These are phyloP conservation scores for Hyperoplus lanceolatus DNA, from an alignment of 2,797 vertebrate species.

Conservation along the genomic window DNA sequence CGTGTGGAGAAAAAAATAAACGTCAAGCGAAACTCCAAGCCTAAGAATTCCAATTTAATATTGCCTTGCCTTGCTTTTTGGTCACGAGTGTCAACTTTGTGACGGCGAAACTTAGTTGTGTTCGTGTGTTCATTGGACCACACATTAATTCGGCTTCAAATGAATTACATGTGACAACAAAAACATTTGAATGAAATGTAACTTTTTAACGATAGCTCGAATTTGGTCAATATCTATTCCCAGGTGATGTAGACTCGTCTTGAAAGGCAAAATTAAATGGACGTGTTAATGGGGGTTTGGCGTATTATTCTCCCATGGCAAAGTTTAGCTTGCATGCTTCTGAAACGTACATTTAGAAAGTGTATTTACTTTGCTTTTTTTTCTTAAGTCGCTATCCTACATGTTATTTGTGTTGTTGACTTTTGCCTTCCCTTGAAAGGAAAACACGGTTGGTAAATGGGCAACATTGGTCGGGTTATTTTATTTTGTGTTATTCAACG, in stretches of 20 bases:
- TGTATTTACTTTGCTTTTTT: too few relatives aligned
- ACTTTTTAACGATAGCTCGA: background rate
- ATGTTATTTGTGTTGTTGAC: slow-evolving; percentile 30
- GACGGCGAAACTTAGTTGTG: rapidly evolving
- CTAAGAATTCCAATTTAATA: slow-evolving; percentile 17
- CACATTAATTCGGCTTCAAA: background rate
- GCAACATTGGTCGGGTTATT: background rate
- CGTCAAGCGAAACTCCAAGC: background rate
- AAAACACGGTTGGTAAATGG: background rate
- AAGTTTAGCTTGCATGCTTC: slow-evolving; percentile 41
- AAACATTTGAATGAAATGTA: background rate
- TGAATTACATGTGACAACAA: too few relatives aligned
- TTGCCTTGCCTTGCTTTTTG: slow-evolving; percentile 30
- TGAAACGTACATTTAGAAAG: background rate
- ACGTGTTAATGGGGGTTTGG: slow-evolving; percentile 7
- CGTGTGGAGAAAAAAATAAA: background rate
- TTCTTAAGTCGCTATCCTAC: too few relatives aligned
- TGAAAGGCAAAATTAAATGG: slow-evolving; percentile 43
- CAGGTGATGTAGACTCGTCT: background rate
- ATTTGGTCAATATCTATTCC: background rate
- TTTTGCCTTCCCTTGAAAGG: slow-evolving; percentile 81
- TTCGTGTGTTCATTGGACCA: rapidly evolving
- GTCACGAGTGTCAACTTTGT: rapidly evolving
- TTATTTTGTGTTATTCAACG: background rate
- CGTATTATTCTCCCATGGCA: background rate